Percentiles rank a stretch among this genome's conserved stretches.
These are phyloP conservation scores for Cryptotermes secundus DNA, from an alignment of 1,140 invertebrate genomes.

Conservation along the genomic window DNA sequence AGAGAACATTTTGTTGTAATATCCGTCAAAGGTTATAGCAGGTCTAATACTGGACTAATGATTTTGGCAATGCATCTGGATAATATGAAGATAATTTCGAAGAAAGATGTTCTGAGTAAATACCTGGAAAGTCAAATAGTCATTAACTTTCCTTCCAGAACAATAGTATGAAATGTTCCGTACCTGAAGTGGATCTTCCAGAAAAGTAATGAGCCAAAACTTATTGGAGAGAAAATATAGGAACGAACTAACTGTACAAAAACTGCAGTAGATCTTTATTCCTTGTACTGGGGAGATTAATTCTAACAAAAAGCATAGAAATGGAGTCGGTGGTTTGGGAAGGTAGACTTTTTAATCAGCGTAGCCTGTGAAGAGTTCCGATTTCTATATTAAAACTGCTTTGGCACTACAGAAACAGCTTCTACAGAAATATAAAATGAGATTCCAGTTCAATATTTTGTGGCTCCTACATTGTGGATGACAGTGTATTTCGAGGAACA, in stretches of 20 bases:
- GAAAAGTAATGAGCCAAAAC: background rate
- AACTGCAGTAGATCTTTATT: background rate
- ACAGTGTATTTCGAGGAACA: background rate
- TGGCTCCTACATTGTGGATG: background rate
- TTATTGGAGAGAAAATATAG: background rate
- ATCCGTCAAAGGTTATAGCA: no score
- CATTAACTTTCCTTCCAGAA: background rate
- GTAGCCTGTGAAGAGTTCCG: background rate
- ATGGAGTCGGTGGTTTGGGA: background rate
- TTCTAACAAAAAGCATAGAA: background rate
- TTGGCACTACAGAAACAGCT: background rate
- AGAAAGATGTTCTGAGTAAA: no score
- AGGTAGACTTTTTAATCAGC: background rate
- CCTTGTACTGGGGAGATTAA: background rate
- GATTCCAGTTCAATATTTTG: background rate
- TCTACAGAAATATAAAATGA: conserved; percentile 7
- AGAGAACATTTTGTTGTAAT: no score
- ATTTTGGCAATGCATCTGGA: no score
- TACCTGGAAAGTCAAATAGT: background rate
- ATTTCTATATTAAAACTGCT: background rate
- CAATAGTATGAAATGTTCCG: background rate
- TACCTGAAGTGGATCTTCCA: background rate
- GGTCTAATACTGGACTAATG: no score
- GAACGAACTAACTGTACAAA: background rate
- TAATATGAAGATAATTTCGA: no score